Evolutionary conservation across 1,140 invertebrate species (phyloP).

Genomic region (Lucilia sericata): DNA sequence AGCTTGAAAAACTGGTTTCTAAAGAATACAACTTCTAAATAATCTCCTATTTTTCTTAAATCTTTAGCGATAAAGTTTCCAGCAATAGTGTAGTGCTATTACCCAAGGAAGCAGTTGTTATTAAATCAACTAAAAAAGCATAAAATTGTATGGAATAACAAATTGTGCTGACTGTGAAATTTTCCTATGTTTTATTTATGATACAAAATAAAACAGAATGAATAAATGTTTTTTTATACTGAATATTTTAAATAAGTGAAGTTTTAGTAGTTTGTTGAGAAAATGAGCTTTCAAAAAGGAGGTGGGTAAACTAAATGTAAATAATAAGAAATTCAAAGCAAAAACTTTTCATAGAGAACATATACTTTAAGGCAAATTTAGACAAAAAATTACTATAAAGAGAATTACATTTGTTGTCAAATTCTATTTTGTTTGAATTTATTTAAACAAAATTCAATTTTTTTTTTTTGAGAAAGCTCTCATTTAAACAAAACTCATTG

Average conservation of each 20-base stretch:
- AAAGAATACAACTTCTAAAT: too few species aligned
- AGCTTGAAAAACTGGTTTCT: slow-evolving; percentile 42
- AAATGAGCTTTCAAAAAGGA: background rate
- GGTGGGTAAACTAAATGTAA: too few species aligned
- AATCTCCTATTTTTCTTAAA: background rate
- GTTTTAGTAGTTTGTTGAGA: background rate
- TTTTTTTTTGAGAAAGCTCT: too few species aligned
- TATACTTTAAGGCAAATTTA: too few species aligned
- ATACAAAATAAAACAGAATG: background rate
- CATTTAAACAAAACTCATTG: too few species aligned
- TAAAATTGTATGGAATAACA: background rate
- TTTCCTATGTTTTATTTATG: background rate
- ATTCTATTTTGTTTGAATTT: too few species aligned
- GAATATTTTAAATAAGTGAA: background rate
- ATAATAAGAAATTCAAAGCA: too few species aligned
- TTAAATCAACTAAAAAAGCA: slow-evolving; percentile 49
- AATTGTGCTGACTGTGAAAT: background rate
- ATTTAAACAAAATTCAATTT: too few species aligned
- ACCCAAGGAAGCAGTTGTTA: slow-evolving; percentile 60
- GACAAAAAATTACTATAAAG: too few species aligned
- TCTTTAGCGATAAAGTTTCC: slow-evolving; percentile 23
- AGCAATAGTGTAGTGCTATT: slow-evolving; percentile 50
- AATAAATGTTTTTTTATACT: slow-evolving; percentile 15
- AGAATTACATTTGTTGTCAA: too few species aligned
- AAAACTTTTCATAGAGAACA: too few species aligned